Conservation (phyloP, 2,797 vertebrate species). For the Eidolon dupreanum region DNA sequence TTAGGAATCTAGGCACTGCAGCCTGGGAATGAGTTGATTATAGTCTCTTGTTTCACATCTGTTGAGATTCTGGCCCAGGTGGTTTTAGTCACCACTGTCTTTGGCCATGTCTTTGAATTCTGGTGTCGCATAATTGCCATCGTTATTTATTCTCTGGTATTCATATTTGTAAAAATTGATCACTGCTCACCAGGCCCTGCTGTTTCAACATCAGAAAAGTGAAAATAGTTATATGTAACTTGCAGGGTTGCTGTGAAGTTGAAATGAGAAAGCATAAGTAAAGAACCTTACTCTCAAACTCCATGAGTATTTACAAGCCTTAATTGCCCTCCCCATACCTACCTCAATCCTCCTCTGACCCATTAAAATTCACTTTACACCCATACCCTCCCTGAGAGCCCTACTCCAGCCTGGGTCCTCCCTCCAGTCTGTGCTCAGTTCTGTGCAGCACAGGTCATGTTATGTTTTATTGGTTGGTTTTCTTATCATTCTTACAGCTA, state of each 20-base stretch:
- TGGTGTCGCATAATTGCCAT: not conserved
- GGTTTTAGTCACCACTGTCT: not conserved
- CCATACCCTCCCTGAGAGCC: rapidly evolving
- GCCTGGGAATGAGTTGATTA: not conserved
- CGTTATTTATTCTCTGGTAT: not conserved
- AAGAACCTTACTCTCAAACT: not conserved
- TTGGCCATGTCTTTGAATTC: not conserved
- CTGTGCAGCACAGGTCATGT: too few relatives aligned
- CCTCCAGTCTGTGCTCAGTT: not conserved
- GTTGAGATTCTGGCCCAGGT: not conserved
- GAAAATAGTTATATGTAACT: not conserved
- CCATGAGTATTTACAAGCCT: not conserved
- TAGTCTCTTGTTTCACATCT: not conserved
- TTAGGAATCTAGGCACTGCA: not conserved
- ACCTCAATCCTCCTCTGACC: not conserved
- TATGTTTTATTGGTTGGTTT: not conserved
- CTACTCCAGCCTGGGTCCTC: not conserved
- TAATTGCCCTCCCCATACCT: not conserved
- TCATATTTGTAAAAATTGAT: not conserved
- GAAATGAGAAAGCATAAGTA: not conserved
- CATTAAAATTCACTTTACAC: not conserved
- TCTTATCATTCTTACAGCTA: not conserved
- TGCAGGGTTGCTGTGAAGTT: not conserved
- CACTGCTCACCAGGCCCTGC: not conserved
- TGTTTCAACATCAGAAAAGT: not conserved